phyloP scores from a whole-genome alignment of 64 coral and sea anemone genomes.

The Dendronephthya gigantea region DNA sequence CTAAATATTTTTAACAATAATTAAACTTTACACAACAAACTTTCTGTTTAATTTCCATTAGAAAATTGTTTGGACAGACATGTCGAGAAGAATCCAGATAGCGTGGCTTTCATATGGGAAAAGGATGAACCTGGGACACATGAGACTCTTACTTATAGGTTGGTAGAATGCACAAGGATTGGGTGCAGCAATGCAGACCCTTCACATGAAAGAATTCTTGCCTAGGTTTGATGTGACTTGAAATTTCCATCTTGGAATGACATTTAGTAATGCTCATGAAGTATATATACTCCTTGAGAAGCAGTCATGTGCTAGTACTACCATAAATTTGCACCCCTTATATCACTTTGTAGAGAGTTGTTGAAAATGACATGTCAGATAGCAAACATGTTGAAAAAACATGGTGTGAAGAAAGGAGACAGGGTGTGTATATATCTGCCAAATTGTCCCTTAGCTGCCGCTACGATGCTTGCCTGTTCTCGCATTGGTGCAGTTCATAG shows the following conservation, averaged over 20 bases:
- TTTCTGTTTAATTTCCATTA: slow-evolving; percentile 8
- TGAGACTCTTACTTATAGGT: slow-evolving; percentile 76
- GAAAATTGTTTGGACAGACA: slow-evolving; percentile 95
- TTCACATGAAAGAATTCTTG: no score
- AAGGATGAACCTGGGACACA: slow-evolving; percentile 90
- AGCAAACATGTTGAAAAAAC: background rate
- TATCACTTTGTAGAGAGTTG: background rate
- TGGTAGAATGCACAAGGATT: background rate
- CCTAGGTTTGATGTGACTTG: no score
- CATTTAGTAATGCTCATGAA: no score
- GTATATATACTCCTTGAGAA: no score
- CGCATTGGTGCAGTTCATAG: background rate
- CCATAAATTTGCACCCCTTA: no score
- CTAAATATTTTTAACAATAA: no score
- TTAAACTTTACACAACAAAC: background rate
- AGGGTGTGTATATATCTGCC: background rate
- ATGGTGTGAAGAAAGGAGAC: slow-evolving; percentile 15
- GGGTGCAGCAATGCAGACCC: background rate
- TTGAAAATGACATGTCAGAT: background rate
- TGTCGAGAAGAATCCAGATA: slow-evolving; percentile 48
- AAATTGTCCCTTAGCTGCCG: background rate
- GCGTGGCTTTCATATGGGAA: slow-evolving; percentile 88
- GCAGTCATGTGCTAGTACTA: no score
- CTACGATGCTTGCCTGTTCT: slow-evolving; percentile 3
- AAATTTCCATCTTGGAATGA: no score